Evolutionary conservation across 2,797 vertebrate species (phyloP), one percentile per base, ranked within the genome.

Genomic region (Anguilla obscura): DNA sequence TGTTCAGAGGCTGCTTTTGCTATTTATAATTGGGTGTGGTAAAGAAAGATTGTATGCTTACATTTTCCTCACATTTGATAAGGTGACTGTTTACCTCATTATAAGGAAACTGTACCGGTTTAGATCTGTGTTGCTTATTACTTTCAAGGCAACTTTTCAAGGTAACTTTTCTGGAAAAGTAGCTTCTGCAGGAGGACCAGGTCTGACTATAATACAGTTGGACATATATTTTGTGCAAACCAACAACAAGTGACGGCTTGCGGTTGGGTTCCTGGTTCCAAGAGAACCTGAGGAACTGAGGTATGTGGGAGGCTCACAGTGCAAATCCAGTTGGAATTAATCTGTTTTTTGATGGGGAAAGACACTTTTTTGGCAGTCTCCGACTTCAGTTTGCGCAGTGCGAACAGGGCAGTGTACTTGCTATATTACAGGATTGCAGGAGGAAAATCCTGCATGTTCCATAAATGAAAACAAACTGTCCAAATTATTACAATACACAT

Each of bases 391-490:
- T 69, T 71, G 40, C 24, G 16, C 10, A 0, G 82, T 83, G 48
- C 27, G n/a, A 85, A 76, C 63, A 24, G 79, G 36, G n/a, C 1
- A 7, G 16, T 54, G 24, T n/a, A 52, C 24, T 66, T 6, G 58
- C 76, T 40, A 60, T 85, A 89, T 40, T 40, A 40, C 88, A 79
- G 88, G 87, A 90, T 86, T 89, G 88, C 91, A 89, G 87, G 58
- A 86, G 90, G 88, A 93, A 91, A 92, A 90, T 91, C 84, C 33
- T 33, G 33, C 33, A 91, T 87, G 92, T 91, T 88, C 74, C 84
- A 89, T 87, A 89, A 91, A 91, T 92, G 92, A 90, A 90, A 93
- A 87, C 91, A 90, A 86, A 90, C 88, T 90, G 90, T 90, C 90
- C 91, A 91, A 93, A 91, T 94, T 94, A 91, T 91, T 90, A 91